Percentiles rank a stretch among this genome's conserved stretches.
These are phyloP conservation scores for Lagopus leucura DNA, from an alignment of 2,113 vertebrate species.

Conservation along the genomic window DNA sequence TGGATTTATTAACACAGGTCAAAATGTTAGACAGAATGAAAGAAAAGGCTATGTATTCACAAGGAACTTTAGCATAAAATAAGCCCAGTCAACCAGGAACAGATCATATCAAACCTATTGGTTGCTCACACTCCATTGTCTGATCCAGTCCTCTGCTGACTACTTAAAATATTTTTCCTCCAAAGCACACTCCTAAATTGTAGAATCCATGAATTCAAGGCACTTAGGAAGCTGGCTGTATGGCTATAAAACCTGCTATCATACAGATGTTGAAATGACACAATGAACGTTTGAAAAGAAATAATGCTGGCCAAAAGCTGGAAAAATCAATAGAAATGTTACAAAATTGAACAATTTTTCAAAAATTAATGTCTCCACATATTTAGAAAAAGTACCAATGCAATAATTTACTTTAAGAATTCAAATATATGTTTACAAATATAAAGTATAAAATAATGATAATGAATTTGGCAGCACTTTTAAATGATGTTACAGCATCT, in stretches of 20 bases:
- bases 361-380: not conserved
- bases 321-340: not conserved
- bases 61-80: not conserved
- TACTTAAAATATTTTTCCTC: not conserved
- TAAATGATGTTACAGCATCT: not conserved
- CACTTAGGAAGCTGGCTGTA: not conserved
- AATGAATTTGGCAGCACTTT: not conserved
- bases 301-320: not conserved
- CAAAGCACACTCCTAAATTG: not conserved
- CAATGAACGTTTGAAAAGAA: not conserved
- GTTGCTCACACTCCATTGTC: not conserved
- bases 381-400: accelerated
- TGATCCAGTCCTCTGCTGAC: not conserved
- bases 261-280: constrained; percentile 4
- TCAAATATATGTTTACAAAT: not conserved
- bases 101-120: not conserved
- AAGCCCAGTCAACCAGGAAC: not conserved
- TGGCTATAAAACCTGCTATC: not conserved
- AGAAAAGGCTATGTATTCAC: not conserved
- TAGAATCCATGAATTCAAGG: not conserved
- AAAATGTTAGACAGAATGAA: not conserved
- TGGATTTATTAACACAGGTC: not conserved
- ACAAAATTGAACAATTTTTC: not conserved
- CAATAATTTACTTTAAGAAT: not conserved
- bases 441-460: not conserved